Evolutionary conservation across 2,797 vertebrate genomes (phyloP), one percentile per base, ranked within the genome.

Genomic region (Tauraco hartlaubi): DNA sequence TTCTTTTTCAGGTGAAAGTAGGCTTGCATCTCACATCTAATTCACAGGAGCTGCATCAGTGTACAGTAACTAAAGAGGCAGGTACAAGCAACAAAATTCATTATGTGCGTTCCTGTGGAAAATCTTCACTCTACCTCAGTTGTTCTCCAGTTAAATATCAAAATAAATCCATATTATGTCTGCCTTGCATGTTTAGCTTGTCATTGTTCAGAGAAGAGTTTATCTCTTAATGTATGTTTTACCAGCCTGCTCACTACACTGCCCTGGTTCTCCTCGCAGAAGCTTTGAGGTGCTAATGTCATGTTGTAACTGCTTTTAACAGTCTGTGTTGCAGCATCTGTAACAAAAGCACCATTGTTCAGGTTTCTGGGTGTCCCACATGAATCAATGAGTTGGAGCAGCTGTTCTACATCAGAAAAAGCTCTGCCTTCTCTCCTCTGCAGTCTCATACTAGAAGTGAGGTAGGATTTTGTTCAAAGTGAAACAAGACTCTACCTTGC

Each of bases 321-420:
- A 41, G 51, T 51, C 56, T 35, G 12, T 44, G 51, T 52, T 52
- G 48, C 29, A 83, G 31, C 72, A 80, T 90, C 64, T 83, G 43
- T 48, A 85, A 76, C 78, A 93, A 79, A 79, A 79, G 85, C 55
- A 44, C 56, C 52, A 15, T 56, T 95, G 63, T 91, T 51, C 28
- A 37, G 21, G 21, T 90, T 96, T 85, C 64, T 83, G 67, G 28
- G 37, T 61, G 58, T 83, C 76, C 54, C 88, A 49, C 11, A 1
- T 39, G 74, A 89, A 76, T 85, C 62, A 78, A 28, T 37, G 63
- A 78, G 55, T 71, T 64, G 55, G 44, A 92, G 67, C 90, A 96
- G 85, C 80, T 96, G 88, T 59, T 93, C 69, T 48, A 66, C 55
- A 88, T 67, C 90, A 93, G 51, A 75, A 75, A 68, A 88, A 55